Conservation (phyloP, 2,797 vertebrate genomes). For the Naso thynnoides region DNA sequence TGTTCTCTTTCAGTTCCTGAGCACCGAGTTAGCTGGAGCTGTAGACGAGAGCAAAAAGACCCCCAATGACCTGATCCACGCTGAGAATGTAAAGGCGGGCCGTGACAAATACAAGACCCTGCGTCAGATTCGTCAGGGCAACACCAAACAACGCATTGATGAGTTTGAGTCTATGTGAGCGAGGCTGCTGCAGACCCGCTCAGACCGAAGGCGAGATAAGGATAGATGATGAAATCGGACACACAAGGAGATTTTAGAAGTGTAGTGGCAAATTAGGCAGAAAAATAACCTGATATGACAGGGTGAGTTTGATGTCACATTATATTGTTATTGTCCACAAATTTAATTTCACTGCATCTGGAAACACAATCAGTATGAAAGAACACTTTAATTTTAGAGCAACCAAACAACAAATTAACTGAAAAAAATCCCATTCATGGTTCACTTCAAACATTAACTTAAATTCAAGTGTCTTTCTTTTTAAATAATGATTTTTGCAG, state of each 20-base stretch:
- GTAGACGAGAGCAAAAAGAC: constrained; percentile 97
- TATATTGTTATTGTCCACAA: constrained; percentile 15
- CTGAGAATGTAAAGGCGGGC: constrained; percentile 93
- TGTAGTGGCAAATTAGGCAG: constrained; percentile 37
- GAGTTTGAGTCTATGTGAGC: constrained; percentile 98
- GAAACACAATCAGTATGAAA: constrained; percentile 17
- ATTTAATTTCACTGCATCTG: constrained; percentile 25
- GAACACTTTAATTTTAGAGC: constrained; percentile 10
- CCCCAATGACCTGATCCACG: constrained; percentile 94
- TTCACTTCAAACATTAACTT: constrained; percentile 1
- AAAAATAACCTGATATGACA: constrained; percentile 12
- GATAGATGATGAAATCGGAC: constrained; percentile 12
- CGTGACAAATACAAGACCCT: constrained; percentile 99
- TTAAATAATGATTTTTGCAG: background rate
- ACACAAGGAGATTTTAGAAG: constrained; percentile 36
- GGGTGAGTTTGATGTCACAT: constrained; percentile 18
- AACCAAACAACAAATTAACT: background rate
- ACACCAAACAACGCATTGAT: constrained; percentile 98
- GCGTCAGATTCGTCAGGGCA: constrained; percentile 96
- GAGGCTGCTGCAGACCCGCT: constrained; percentile 39
- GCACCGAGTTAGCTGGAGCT: constrained; percentile 92
- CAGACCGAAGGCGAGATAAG: background rate
- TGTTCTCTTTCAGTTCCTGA: constrained; percentile 87
- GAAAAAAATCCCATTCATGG: background rate
- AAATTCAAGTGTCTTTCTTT: background rate